Evolutionary conservation across 1,140 invertebrate species (phyloP), one percentile per base, ranked within the genome.

Genomic region (Gonatopus flavifemur): DNA sequence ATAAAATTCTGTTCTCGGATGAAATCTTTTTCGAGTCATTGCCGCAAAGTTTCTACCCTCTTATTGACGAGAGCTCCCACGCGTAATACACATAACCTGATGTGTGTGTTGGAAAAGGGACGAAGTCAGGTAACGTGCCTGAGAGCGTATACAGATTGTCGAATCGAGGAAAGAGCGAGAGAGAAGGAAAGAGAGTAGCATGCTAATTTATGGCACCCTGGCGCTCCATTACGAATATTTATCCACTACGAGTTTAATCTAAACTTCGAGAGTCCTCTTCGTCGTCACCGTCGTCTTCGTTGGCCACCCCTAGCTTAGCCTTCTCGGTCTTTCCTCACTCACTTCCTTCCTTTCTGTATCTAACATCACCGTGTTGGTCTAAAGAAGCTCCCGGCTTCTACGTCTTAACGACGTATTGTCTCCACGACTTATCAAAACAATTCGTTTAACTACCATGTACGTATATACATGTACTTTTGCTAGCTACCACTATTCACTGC

Each of bases 211-310:
- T 77, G 57, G 72, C 72, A 77, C 76, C 74, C 76, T 62, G 72
- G 74, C 66, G 76, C 69, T 78, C 76, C 69, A 78, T 78, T 78
- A 77, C 74, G 74, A 78, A 77, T 78, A 78, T 78, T 78, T 78
- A 78, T 78, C 69, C 74, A 65, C 64, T 64, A 70, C 67, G 72
- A 71, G 74, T 78, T 78, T 78, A 78, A 78, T 78, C 74, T 78
- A 78, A 78, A 78, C 74, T 78, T 78, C 49, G 68, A 67, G 68
- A 72, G 60, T 70, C 67, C 60, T 58, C 62, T 32, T 65, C 60
- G 42, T 55, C 60, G 45, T 65, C 60, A 40, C 53, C 60, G 45
- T 62, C 43, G 55, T 55, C 21, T 49, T 51, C 41, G 41, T 52
- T 25, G 12, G 31, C 28, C 21, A 24, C 32, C 38, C 47, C 20